Conservation (phyloP, 2,797 vertebrate genomes). For the Coilia nasus region DNA sequence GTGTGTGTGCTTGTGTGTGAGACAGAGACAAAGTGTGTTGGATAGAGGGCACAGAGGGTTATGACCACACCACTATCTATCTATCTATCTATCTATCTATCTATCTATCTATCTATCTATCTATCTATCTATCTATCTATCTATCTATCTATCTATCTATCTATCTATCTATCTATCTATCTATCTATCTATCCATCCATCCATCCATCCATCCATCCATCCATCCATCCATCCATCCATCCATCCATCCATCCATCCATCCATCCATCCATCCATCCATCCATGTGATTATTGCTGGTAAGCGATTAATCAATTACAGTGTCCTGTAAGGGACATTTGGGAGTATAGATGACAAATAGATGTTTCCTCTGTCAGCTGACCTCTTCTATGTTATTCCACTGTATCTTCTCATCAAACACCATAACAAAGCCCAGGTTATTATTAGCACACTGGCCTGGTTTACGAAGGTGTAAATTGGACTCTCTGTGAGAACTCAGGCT, state of each 20-base stretch:
- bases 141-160: no score
- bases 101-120: no score
- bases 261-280: no score
- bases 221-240: no score
- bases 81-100: no score
- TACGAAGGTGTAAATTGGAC: not conserved
- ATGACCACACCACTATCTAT: conserved; percentile 31
- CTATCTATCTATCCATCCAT: no score
- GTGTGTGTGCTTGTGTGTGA: not conserved
- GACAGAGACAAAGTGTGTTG: not conserved
- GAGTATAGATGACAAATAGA: not conserved
- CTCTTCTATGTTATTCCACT: not conserved
- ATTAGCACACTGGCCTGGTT: not conserved
- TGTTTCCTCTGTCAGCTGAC: not conserved
- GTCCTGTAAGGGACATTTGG: not conserved
- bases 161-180: no score
- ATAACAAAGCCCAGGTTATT: not conserved
- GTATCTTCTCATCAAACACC: not conserved
- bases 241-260: not conserved
- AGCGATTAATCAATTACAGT: not conserved
- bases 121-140: no score
- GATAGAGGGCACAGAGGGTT: conserved; percentile 38
- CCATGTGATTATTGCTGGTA: no score
- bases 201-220: no score
- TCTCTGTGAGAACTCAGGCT: not conserved